Evolutionary conservation across 2,888 invertebrate genomes (phyloP).

Genomic region (Scrobipalpa atriplicella): DNA sequence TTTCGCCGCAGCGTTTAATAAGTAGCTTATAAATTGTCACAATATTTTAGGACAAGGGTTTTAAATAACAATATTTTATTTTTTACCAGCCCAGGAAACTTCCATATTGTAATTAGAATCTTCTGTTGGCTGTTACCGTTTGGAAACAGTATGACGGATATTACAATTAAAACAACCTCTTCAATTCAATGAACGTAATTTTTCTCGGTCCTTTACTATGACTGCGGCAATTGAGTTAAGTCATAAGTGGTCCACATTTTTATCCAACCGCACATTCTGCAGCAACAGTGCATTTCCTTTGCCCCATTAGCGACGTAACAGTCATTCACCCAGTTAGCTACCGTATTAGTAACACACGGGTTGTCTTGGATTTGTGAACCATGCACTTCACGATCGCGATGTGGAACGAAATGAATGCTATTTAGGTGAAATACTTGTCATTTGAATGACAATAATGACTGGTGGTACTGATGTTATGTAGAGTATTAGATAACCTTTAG

Average conservation of each 20-base stretch:
- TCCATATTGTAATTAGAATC: no score
- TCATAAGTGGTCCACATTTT: neutral
- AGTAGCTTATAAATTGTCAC: no score
- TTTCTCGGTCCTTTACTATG: no score
- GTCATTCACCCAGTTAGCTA: constrained; percentile 13
- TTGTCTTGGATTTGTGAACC: constrained; percentile 17
- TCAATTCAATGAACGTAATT: no score
- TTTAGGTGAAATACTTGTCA: neutral
- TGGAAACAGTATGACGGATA: no score
- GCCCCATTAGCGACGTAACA: constrained; percentile 16
- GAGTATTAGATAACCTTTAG: neutral
- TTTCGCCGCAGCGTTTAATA: no score
- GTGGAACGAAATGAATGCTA: constrained; percentile 9
- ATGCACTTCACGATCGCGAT: neutral
- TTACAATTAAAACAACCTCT: no score
- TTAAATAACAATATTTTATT: no score
- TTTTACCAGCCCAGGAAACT: no score
- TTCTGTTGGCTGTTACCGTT: no score
- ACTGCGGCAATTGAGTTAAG: neutral
- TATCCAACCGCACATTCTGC: neutral
- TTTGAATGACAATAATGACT: constrained; percentile 12
- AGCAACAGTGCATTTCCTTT: constrained; percentile 1
- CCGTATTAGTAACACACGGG: constrained; percentile 21
- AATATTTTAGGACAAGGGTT: no score
- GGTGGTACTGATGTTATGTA: neutral